phyloP scores from a whole-genome alignment of 2,113 vertebrate species.

The Cyrtonyx montezumae region DNA sequence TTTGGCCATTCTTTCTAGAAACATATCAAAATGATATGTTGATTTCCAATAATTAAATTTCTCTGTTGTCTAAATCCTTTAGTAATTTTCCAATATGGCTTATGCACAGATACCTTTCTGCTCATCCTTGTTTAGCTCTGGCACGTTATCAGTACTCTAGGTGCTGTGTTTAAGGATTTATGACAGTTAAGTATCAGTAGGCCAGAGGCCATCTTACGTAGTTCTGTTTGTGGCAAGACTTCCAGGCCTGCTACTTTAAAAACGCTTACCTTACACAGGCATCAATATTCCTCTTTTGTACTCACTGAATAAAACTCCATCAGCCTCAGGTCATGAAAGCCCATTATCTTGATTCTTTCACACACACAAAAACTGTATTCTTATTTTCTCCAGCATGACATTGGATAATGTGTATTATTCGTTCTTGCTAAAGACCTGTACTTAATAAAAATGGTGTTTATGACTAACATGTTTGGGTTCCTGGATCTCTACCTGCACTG shows the following conservation, averaged over 20 bases:
- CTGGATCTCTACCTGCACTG: not conserved
- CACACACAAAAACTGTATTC: not conserved
- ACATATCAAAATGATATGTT: not conserved
- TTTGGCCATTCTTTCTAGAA: not conserved
- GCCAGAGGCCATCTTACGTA: not conserved
- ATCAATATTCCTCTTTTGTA: not conserved
- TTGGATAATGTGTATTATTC: not conserved
- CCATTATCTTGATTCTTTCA: not conserved
- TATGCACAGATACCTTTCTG: not conserved
- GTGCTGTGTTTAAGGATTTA: not conserved
- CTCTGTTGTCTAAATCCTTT: not conserved
- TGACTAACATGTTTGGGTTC: not conserved
- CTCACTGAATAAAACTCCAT: not conserved
- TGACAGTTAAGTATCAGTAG: not conserved
- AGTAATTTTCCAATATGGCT: not conserved
- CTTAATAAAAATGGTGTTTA: not conserved
- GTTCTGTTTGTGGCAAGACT: not conserved
- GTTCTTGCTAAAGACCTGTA: not conserved
- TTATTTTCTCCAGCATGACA: not conserved
- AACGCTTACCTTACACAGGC: not conserved
- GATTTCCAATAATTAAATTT: not conserved
- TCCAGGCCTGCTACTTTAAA: not conserved
- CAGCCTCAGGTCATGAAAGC: fast-evolving
- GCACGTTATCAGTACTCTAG: not conserved
- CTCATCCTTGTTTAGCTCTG: not conserved